Evolutionary conservation across 2,797 vertebrate genomes (phyloP).

Genomic region (Choloepus didactylus): DNA sequence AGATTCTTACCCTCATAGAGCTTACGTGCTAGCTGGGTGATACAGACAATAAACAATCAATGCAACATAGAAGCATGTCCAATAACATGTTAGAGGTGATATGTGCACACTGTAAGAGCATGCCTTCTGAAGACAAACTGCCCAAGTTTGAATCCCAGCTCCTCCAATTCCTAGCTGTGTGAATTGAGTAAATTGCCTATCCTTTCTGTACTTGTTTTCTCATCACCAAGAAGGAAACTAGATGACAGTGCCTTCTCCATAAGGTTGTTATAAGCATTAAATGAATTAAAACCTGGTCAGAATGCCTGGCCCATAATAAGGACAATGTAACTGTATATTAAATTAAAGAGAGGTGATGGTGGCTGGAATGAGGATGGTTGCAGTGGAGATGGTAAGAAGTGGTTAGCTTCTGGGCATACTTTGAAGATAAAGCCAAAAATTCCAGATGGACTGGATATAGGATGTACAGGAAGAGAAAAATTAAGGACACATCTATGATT

Average conservation of each 20-base stretch:
- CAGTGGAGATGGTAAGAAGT: background rate
- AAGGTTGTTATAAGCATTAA: background rate
- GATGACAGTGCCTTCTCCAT: background rate
- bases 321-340: background rate
- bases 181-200: background rate
- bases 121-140: background rate
- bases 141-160: background rate
- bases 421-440: conserved; percentile 4
- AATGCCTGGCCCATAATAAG: background rate
- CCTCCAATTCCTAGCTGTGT: background rate
- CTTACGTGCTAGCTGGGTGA: background rate
- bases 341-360: background rate
- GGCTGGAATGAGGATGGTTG: background rate
- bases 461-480: background rate
- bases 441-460: background rate
- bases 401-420: background rate
- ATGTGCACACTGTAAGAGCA: no score
- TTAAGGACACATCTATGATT: background rate
- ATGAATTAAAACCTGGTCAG: background rate
- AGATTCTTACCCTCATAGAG: background rate
- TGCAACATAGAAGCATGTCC: fast-evolving
- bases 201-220: background rate
- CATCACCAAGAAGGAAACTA: background rate
- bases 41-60: background rate
- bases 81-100: background rate